Conservation (phyloP, 2,113 vertebrate genomes). For the Crotalus helleri region DNA sequence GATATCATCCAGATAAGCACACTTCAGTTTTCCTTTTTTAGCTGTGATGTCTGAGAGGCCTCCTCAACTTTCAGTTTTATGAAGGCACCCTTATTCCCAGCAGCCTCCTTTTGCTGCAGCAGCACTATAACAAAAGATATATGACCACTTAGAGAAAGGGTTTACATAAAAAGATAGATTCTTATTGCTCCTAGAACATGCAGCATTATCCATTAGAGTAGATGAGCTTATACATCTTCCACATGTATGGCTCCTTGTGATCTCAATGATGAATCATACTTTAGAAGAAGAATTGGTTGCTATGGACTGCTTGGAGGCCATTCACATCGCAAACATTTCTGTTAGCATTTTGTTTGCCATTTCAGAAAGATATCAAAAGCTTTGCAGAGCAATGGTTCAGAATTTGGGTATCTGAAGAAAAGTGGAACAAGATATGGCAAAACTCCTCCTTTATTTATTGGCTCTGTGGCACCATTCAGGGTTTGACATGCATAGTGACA, state of each 20-base stretch:
- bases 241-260: not conserved
- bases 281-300: not conserved
- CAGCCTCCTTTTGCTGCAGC: not conserved
- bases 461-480: not conserved
- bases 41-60: not conserved
- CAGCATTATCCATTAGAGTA: slow-evolving; percentile 19
- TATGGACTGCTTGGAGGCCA: not conserved
- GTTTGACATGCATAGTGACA: not conserved
- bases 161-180: slow-evolving; percentile 29
- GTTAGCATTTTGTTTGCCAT: not conserved
- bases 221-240: slow-evolving; percentile 24
- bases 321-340: not conserved
- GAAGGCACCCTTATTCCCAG: slow-evolving; percentile 13
- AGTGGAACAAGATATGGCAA: not conserved
- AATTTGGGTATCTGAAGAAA: not conserved
- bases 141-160: slow-evolving; percentile 16
- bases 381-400: no score
- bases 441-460: not conserved
- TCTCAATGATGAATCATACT: slow-evolving; percentile 3
- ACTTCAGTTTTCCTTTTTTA: not conserved
- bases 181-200: slow-evolving; percentile 19
- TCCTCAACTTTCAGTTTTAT: slow-evolving; percentile 18
- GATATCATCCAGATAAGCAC: not conserved
- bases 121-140: slow-evolving; percentile 15
- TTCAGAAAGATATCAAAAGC: not conserved